Evolutionary conservation across 2,113 vertebrate species (phyloP).

Genomic region (Collichthys lucidus): DNA sequence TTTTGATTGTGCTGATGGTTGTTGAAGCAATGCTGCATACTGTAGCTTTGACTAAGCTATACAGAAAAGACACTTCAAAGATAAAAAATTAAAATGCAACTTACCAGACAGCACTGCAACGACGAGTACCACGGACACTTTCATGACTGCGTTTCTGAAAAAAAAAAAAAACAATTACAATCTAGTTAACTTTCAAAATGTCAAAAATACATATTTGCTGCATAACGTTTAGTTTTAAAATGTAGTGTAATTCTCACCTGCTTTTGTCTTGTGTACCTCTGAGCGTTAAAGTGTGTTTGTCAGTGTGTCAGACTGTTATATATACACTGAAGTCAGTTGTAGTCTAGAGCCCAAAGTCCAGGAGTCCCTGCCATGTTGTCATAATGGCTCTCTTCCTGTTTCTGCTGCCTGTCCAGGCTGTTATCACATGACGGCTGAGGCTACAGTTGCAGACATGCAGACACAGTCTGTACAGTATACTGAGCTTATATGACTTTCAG

Average conservation of each 20-base stretch:
- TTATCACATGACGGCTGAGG: conserved; percentile 32
- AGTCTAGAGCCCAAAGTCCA: conserved; percentile 77
- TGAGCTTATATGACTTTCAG: neutral
- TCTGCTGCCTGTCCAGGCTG: conserved; percentile 16
- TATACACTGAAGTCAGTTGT: conserved; percentile 71
- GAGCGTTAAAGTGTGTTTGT: conserved; percentile 31
- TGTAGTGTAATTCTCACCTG: conserved; percentile 62
- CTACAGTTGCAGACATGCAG: neutral
- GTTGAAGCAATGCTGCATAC: neutral
- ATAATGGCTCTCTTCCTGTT: conserved; percentile 40
- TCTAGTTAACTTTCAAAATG: neutral
- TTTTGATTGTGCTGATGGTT: neutral
- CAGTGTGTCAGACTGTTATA: conserved; percentile 33
- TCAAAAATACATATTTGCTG: neutral
- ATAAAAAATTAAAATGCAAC: conserved; percentile 17
- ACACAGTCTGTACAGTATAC: neutral
- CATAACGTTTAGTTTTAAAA: conserved; percentile 1
- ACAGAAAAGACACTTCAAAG: neutral
- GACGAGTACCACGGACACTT: conserved; percentile 71
- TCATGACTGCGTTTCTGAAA: conserved; percentile 69
- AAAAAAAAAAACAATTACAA: conserved; percentile 47
- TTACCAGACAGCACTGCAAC: conserved; percentile 79
- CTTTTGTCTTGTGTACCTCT: conserved; percentile 41
- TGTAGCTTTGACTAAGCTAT: neutral
- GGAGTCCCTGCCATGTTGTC: conserved; percentile 79